Conservation (phyloP, 2,888 invertebrate genomes). For the Hyles lineata region DNA sequence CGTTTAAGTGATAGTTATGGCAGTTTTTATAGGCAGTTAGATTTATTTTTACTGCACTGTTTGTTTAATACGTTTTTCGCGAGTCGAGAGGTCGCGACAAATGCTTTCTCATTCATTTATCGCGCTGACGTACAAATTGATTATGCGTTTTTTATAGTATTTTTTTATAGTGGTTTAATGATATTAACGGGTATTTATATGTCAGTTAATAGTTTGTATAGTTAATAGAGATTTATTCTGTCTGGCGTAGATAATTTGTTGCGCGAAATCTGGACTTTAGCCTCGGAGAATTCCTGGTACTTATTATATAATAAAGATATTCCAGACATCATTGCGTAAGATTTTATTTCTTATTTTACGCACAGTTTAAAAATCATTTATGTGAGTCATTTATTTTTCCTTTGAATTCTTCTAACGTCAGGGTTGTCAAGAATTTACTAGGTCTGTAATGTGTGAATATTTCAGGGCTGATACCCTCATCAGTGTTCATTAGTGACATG, state of each 20-base stretch:
- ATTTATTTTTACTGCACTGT: conserved; percentile 84
- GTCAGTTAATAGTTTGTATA: conserved; percentile 48
- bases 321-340: not conserved
- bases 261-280: not conserved
- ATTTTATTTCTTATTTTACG: too few species aligned
- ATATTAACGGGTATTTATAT: conserved; percentile 49
- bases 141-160: conserved; percentile 49
- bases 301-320: too few species aligned
- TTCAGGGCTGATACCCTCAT: conserved; percentile 30
- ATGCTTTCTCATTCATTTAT: conserved; percentile 69
- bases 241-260: conserved; percentile 35
- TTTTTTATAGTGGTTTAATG: conserved; percentile 46
- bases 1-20: conserved; percentile 85
- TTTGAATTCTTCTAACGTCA: not conserved
- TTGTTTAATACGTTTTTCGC: conserved; percentile 83
- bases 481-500: conserved; percentile 45
- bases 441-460: not conserved
- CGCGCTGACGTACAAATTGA: conserved; percentile 53
- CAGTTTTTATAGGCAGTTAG: conserved; percentile 84
- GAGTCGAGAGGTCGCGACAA: conserved; percentile 74
- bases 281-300: not conserved
- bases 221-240: conserved; percentile 42
- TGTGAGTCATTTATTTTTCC: too few species aligned
- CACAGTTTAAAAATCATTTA: too few species aligned
- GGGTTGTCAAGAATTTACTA: not conserved